Base-by-base conservation (phyloP, 2,113 vertebrate genomes). In the Rhinoptilus africanus region DNA sequence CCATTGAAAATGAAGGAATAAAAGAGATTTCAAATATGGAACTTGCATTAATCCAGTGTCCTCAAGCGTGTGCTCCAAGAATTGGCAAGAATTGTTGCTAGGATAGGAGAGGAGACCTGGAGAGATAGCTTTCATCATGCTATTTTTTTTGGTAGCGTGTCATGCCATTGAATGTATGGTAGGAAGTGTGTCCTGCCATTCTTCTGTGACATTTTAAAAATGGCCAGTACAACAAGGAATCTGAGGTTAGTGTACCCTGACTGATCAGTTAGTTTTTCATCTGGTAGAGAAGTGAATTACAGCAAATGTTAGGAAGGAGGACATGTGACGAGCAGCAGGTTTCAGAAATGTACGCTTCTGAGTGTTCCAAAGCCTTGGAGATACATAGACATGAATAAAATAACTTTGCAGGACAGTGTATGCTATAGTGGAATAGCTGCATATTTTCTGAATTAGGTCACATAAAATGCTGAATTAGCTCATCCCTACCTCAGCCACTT, bases 361-460 rank as follows among this genome's bases (percentile, higher is more conserved):
- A 48, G 22, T 66, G 35, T 76, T 85, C 51, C 34, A 87, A 50
- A 89, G 45, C 48, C 47, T 67, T 85, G 67, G 75, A 71, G 73
- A n/a, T 81, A 41, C 30, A 18, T 1, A 86, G 82, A 48, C 18
- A 28, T 35, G 60, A 90, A 90, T 62, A 92, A 71, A 96, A 93
- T 80, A 83, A 51, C 54, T 93, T 85, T 67, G 32, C 59, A 77
- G 68, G 88, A 54, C 72, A 74, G 75, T 17, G 63, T 37, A 71
- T 30, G 24, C n/a, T 67, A 56, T 77, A 86, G 51, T 59, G 60
- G 60, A 91, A 80, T 69, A 92, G 63, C 41, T 83, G 64, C 28
- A 1, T 91, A 43, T 93, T 97, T 94, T 74, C 82, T 90, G 79
- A 85, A 91, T 91, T 85, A 84, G 68, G 51, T 93, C 93, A 90